Base-by-base conservation (phyloP, 2,113 vertebrate species). In the Mesoclemmys tuberculata region DNA sequence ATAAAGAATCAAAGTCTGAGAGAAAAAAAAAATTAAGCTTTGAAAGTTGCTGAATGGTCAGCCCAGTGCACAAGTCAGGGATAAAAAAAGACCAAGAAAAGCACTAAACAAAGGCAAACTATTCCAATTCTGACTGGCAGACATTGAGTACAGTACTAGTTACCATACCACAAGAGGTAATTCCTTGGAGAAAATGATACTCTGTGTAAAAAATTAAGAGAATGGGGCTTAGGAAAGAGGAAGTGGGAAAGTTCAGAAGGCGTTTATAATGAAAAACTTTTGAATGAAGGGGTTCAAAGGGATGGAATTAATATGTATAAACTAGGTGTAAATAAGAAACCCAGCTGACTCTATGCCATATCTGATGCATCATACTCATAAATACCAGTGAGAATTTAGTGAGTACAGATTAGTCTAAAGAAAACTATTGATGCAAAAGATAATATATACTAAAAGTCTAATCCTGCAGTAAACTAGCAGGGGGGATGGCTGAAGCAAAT, bases 401-500 rank as follows among this genome's bases (percentile, higher is more conserved):
- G 10, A 54, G 18, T 2, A 24, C 38, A 29, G 4, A 22, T 3
- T 49, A 6, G 2, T 6, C 35, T 14, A 8, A 1, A 3, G 8
- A 48, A 14, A 38, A 9, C 38, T 9, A 24, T 8, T 41, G 21
- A 2, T 52, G 38, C 27, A 44, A 24, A 44, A 82, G 38, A 10
- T 1, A 16, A 3, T n/a, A 4, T 0, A 6, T 6, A 6, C 29
- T 13, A 27, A 31, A 12, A 35, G 3, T 49, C 31, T 26, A 41
- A 18, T 44, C 2, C 19, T 5, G 1, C 61, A 41, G 78, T 68
- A 41, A 44, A 44, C 21, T 38, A 75, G 22, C 21, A 26, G 35
- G 19, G 18, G 16, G 61, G 61, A n/a, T 68, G 7, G 2, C 22
- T 1, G 21, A 78, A 83, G 82, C 68, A 31, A 2, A 18, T 6